Evolutionary conservation across 2,797 vertebrate species (phyloP).

Genomic region (Pelobates cultripes): DNA sequence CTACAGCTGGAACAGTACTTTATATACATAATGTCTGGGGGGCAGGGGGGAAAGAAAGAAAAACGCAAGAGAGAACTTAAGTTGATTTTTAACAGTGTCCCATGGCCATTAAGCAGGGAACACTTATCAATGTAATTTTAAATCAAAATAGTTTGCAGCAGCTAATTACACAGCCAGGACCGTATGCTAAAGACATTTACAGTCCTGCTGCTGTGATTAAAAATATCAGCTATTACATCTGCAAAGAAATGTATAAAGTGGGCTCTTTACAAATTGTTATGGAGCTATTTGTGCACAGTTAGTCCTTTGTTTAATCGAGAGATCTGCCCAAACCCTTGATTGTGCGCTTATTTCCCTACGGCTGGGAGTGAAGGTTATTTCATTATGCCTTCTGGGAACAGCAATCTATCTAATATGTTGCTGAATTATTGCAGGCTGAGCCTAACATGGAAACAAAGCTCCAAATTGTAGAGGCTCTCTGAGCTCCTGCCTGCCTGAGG

Average conservation of each 20-base stretch:
- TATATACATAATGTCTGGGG: slow-evolving; percentile 25
- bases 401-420: slow-evolving; percentile 88
- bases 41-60: neutral
- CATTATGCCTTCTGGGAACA: slow-evolving; percentile 79
- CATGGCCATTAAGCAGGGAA: slow-evolving; percentile 59
- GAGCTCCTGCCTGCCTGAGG: slow-evolving; percentile 79
- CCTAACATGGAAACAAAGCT: slow-evolving; percentile 87
- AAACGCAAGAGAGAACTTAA: slow-evolving; percentile 43
- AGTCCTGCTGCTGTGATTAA: slow-evolving; percentile 70
- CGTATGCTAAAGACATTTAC: slow-evolving; percentile 65
- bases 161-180: slow-evolving; percentile 65
- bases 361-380: slow-evolving; percentile 85
- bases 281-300: slow-evolving; percentile 79
- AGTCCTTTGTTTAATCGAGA: slow-evolving; percentile 82
- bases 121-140: slow-evolving; percentile 66
- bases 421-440: slow-evolving; percentile 88
- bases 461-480: slow-evolving; percentile 69
- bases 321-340: slow-evolving; percentile 79
- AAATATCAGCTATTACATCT: slow-evolving; percentile 78
- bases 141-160: slow-evolving; percentile 70
- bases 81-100: slow-evolving; percentile 59
- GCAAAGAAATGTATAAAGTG: slow-evolving; percentile 82
- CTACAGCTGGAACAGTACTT: slow-evolving; percentile 67
- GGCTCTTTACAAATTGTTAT: slow-evolving; percentile 83
- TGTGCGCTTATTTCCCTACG: slow-evolving; percentile 82